Conservation (phyloP, 2,888 invertebrate genomes). For the Nephrocerus scutellatus region DNA sequence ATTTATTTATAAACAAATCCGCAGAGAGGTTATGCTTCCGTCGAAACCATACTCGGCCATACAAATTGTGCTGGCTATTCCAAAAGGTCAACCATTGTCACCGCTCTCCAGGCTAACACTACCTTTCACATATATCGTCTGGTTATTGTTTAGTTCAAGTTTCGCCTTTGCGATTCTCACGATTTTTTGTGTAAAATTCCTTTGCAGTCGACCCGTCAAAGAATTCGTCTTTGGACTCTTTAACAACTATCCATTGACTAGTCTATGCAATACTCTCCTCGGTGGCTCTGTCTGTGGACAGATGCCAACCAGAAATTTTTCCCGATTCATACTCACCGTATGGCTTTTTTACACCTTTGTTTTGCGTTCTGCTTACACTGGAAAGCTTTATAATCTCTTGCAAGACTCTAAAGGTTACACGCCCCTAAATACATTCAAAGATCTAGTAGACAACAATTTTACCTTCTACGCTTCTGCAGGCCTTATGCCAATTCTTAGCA, state of each 20-base stretch:
- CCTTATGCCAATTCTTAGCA: too few species aligned
- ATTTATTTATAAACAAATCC: slow-evolving; percentile 3
- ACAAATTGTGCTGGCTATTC: slow-evolving; percentile 13
- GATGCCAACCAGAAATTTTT: slow-evolving; percentile 17
- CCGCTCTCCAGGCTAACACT: slow-evolving; percentile 13
- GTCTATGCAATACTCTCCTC: slow-evolving; percentile 10
- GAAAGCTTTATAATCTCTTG: slow-evolving; percentile 16
- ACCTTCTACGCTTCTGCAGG: slow-evolving; percentile 4
- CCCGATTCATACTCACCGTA: slow-evolving; percentile 17
- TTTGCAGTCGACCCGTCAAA: slow-evolving; percentile 4
- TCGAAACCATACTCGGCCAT: slow-evolving; percentile 13
- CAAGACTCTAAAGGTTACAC: slow-evolving; percentile 12
- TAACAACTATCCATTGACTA: slow-evolving; percentile 13
- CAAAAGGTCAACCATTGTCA: slow-evolving; percentile 10
- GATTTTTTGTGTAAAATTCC: slow-evolving; percentile 13
- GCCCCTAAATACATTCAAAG: slow-evolving; percentile 7
- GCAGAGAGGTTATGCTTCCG: slow-evolving; percentile 4
- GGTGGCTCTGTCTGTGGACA: slow-evolving; percentile 12
- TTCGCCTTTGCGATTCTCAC: slow-evolving; percentile 10
- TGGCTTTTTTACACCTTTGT: slow-evolving; percentile 20
- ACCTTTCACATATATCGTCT: slow-evolving; percentile 16
- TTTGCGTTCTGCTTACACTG: slow-evolving; percentile 17
- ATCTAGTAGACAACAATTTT: slow-evolving; percentile 11
- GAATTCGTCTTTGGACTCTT: slow-evolving; percentile 17
- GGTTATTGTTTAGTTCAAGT: slow-evolving; percentile 18